Base-by-base conservation (phyloP, 2,113 vertebrate genomes). In the Strigops habroptila region DNA sequence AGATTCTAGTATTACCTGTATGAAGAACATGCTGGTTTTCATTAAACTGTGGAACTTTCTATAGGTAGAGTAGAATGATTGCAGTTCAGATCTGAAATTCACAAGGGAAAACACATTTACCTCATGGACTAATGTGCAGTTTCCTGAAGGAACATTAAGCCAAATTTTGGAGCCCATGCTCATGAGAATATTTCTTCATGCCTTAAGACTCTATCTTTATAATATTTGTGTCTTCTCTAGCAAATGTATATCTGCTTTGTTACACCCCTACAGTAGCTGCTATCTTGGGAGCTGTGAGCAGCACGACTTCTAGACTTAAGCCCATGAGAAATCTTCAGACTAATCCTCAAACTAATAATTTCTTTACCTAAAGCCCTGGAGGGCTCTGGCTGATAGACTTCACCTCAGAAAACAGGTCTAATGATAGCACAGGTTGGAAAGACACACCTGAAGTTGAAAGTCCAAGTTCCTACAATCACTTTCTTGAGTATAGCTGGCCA, bases 161-260 rank as follows among this genome's bases (percentile, higher is more conserved):
- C 57, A 0, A 1, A 0, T 62, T 92, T 64, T 52, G n/a, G 18
- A 77, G 21, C 31, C 12, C 6, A 6, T 35, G 18, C 12, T 81
- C 18, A 64, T 69, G 10, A 59, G 21, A 22, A 7, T 44, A 3
- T 17, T 92, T 13, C 16, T 86, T 77, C 18, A 14, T 74, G 7
- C 18, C 48, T 67, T 41, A 59, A 60, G 49, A 55, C 5, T 59
- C 12, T 24, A 30, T 70, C 17, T 21, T n/a, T 37, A 39, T 60
- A 81, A 41, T 65, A 59, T 59, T 65, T 59, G 5, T 62, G 14
- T 59, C 18, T 68, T 73, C 19, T 39, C 53, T 70, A 43, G 18
- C 18, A 89, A 62, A 48, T 78, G 60, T 86, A 33, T 69, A 57
- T 2, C 13, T 52, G 10, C 10, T 89, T 77, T 81, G 3, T 1